A percentile compares a stretch with the other conserved stretches of the same genome.
Evolutionary conservation across 2,888 invertebrate genomes (phyloP).

Genomic region (Cybosia mesomella): DNA sequence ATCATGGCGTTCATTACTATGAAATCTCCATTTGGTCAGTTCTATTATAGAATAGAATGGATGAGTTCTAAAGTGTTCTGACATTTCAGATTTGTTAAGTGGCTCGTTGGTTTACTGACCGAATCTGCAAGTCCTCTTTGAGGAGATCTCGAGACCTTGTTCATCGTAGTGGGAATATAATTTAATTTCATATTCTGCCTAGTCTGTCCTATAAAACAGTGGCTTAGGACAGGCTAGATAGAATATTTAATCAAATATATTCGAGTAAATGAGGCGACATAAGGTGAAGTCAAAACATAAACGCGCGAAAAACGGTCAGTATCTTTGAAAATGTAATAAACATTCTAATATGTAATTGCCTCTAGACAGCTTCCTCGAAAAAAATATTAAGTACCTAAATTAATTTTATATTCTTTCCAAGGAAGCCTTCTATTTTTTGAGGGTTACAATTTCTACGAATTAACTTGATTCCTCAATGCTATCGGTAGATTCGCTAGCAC

Average conservation of each 20-base stretch:
- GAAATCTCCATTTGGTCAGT: background rate
- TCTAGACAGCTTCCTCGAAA: background rate
- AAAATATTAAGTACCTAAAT: conserved; percentile 3
- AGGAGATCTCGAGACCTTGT: background rate
- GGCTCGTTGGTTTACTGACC: too few species aligned
- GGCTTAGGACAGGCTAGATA: too few species aligned
- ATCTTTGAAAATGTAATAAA: background rate
- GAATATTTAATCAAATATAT: too few species aligned
- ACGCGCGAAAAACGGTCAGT: background rate
- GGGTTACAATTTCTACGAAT: background rate
- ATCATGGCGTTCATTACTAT: background rate
- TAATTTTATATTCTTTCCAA: background rate
- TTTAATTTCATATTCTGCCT: too few species aligned
- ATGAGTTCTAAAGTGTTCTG: background rate
- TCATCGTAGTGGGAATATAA: background rate
- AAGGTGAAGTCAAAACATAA: too few species aligned
- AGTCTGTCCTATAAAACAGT: too few species aligned
- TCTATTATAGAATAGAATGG: background rate
- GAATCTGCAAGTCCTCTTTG: background rate
- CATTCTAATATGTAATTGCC: background rate
- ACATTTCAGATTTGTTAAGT: too few species aligned
- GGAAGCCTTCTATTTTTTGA: background rate
- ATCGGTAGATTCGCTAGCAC: background rate
- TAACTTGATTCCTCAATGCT: background rate
- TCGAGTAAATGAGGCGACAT: background rate